Conservation (phyloP, 2,888 invertebrate species). For the Mesorhabditis belari region DNA sequence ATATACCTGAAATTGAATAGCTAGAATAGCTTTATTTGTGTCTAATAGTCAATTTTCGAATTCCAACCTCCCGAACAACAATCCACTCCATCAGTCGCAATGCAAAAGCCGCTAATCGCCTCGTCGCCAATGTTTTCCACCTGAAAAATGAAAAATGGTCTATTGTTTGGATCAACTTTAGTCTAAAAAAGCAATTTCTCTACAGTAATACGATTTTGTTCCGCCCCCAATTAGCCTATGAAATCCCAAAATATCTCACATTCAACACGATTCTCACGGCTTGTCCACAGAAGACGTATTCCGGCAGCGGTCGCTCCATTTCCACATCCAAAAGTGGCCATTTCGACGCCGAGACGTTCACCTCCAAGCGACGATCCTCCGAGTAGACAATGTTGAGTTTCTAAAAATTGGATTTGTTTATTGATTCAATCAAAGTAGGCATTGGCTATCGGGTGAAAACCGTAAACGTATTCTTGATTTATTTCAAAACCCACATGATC, state of each 20-base stretch:
- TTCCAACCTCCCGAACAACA: slow-evolving; percentile 5
- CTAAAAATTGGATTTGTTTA: slow-evolving; percentile 8
- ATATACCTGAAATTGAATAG: background rate
- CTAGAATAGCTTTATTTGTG: too few relatives aligned
- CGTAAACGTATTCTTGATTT: background rate
- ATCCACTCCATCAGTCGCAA: slow-evolving; percentile 31
- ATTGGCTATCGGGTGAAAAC: background rate
- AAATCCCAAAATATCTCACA: too few relatives aligned
- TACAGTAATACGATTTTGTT: too few relatives aligned
- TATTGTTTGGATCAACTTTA: background rate
- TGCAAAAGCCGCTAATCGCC: slow-evolving; percentile 14
- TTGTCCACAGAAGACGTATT: slow-evolving; percentile 23
- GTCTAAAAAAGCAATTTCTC: background rate
- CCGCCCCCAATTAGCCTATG: too few relatives aligned
- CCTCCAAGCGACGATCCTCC: slow-evolving; percentile 27
- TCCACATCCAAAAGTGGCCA: slow-evolving; percentile 40
- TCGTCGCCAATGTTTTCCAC: slow-evolving; percentile 31
- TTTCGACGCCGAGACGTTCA: slow-evolving; percentile 17
- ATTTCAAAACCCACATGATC: slow-evolving; percentile 19
- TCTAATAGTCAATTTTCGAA: too few relatives aligned
- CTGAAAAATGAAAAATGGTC: slow-evolving; percentile 7
- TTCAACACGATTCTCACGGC: slow-evolving; percentile 11
- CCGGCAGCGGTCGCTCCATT: slow-evolving; percentile 12
- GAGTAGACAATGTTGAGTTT: slow-evolving; percentile 25
- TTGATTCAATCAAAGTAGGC: background rate